Percentiles rank a stretch among this genome's conserved stretches.
phyloP scores from a whole-genome alignment of 2,797 vertebrate genomes.

The Melanotaenia boesemani region DNA sequence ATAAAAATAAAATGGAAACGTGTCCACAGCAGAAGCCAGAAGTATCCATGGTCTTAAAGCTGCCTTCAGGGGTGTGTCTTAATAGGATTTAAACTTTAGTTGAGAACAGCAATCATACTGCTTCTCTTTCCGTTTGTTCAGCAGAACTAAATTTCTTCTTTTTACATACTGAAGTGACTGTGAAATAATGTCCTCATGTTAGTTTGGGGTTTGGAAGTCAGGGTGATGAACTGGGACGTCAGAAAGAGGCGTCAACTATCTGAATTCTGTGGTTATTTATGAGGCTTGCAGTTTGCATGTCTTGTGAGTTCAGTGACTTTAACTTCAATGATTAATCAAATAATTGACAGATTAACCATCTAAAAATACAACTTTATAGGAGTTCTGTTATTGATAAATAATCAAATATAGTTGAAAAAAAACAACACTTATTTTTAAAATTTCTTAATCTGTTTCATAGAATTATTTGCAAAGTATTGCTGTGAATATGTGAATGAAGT shows the following conservation, averaged over 20 bases:
- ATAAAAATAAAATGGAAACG: conserved; percentile 4
- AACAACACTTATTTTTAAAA: not conserved
- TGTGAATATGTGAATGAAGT: not conserved
- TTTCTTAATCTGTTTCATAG: not conserved
- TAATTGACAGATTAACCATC: not conserved
- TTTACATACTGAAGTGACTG: conserved; percentile 5
- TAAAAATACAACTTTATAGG: not conserved
- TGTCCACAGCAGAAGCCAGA: not conserved
- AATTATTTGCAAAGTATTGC: not conserved
- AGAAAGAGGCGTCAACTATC: not conserved
- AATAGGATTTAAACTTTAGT: not conserved
- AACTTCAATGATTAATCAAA: not conserved
- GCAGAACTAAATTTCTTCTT: not conserved
- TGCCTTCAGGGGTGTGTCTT: not conserved
- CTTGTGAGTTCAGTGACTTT: not conserved
- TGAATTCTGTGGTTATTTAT: not conserved
- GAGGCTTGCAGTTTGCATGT: not conserved
- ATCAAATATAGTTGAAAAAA: not conserved
- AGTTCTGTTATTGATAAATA: not conserved
- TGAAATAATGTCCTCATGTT: conserved; percentile 1
- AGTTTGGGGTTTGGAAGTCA: not conserved
- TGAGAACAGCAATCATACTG: not conserved
- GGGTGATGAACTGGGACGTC: not conserved
- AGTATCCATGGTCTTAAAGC: not conserved
- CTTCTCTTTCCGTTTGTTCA: conserved; percentile 2